Base-by-base conservation (phyloP, 2,113 vertebrate species). In the Pseudopodoces humilis region DNA sequence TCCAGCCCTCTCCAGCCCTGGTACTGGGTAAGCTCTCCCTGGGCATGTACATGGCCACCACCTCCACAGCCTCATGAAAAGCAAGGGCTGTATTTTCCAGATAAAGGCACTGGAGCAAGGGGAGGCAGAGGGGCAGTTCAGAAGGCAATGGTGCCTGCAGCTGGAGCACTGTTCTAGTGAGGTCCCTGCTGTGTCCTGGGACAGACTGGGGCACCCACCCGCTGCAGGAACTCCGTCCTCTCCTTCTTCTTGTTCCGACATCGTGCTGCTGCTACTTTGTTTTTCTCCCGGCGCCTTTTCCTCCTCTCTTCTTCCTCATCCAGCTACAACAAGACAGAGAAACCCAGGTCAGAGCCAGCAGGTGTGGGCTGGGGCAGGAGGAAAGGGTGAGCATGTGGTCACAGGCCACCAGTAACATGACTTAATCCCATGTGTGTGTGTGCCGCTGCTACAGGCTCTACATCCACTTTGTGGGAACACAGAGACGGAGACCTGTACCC, bases 201-300 rank as follows among this genome's bases (percentile, higher is more conserved):
- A 53, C 25, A 69, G 55, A 28, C 1, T 31, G 70, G 20, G 75
- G 43, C 28, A 96, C 98, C 96, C 93, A 99, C 99, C 98, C 98
- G 98, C 96, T 99, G 99, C 95, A 99, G 97, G 97, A 99, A 99
- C 94, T 99, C 99, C 0, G 99, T 99, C 67, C 99, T 98, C 90
- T 99, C 99, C 94, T 99, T 99, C 98, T 99, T 99, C 98, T 99
- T 99, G 98, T 99, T 99, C 92, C 99, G 98, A 98, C 99, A 99
- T 74, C 99, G 98, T 6, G 99, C 99, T 15, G 99, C 99, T 11
- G 99, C 99, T 27, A 99, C 99, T 97, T 99, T 99, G 98, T 99
- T 99, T 97, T 99, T 99, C 97, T 99, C 99, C 74, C 99, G 97
- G 91, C 99, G 98, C 88, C 99, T 98, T 98, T 99, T 99, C 98